A percentile compares a stretch with the other conserved stretches of the same genome.
Conservation (phyloP, 2,113 vertebrate species). For the Piaya cayana region DNA sequence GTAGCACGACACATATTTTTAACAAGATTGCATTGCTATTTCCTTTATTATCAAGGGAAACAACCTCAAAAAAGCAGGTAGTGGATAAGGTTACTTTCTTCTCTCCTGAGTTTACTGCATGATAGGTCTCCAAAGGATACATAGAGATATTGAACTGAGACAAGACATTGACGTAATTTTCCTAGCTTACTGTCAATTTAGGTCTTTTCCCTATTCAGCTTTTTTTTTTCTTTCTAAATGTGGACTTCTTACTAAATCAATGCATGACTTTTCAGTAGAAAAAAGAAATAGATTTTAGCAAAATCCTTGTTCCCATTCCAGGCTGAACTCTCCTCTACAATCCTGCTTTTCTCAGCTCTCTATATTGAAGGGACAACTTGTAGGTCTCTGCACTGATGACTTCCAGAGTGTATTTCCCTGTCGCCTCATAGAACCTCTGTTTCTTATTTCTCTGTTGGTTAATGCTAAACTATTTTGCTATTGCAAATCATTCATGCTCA, state of each 20-base stretch:
- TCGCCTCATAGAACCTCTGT: not conserved
- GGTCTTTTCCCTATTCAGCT: not conserved
- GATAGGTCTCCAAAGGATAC: not conserved
- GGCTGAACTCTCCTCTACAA: not conserved
- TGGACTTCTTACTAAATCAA: not conserved
- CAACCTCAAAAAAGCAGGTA: not conserved
- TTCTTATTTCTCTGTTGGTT: conserved; percentile 52
- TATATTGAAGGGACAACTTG: not conserved
- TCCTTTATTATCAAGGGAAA: not conserved
- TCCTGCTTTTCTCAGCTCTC: not conserved
- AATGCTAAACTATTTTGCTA: conserved; percentile 42
- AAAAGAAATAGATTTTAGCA: not conserved
- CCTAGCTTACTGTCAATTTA: not conserved
- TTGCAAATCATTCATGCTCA: conserved; percentile 35
- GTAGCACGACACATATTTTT: not conserved
- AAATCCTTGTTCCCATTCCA: not conserved
- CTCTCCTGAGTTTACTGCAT: not conserved
- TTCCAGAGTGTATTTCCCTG: not conserved
- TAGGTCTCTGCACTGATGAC: not conserved
- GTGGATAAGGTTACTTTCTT: not conserved
- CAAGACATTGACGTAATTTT: not conserved
- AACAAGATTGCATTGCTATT: not conserved
- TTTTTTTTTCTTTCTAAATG: not conserved
- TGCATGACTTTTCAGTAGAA: not conserved
- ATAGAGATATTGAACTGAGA: not conserved